Percentiles rank a stretch among this genome's conserved stretches.
phyloP scores from a whole-genome alignment of 2,888 invertebrate genomes.

The Bursaphelenchus okinawaensis region DNA sequence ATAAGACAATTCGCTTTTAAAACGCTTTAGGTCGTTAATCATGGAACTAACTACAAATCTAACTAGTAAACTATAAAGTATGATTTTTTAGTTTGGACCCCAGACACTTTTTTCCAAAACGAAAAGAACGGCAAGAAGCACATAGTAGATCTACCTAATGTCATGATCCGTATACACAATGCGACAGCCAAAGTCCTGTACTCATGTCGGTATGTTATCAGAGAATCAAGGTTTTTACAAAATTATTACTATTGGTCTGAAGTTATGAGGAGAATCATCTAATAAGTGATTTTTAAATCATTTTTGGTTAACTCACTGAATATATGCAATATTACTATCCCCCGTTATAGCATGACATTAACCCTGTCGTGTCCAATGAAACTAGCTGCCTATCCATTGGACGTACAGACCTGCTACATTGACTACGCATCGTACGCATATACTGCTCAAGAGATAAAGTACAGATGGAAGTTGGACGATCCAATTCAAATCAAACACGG shows the following conservation, averaged over 20 bases:
- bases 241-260: background rate
- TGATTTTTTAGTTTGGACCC: conserved; percentile 27
- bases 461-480: conserved; percentile 85
- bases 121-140: conserved; percentile 84
- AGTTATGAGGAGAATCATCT: background rate
- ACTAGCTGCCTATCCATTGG: conserved; percentile 76
- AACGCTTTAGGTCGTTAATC: no score
- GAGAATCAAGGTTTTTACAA: background rate
- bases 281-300: no score
- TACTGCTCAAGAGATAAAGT: conserved; percentile 86
- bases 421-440: conserved; percentile 96
- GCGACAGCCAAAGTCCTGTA: conserved; percentile 82
- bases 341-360: conserved; percentile 89
- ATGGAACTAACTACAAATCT: no score
- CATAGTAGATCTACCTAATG: conserved; percentile 64
- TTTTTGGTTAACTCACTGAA: background rate
- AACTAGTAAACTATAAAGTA: no score
- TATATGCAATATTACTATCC: background rate
- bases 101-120: conserved; percentile 63
- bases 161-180: conserved; percentile 84
- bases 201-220: conserved; percentile 72
- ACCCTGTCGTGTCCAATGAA: conserved; percentile 95
- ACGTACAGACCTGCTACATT: conserved; percentile 80
- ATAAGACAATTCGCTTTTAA: no score
- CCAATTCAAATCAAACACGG: conserved; percentile 80